Percentiles rank a stretch among this genome's conserved stretches.
Evolutionary conservation across 2,113 vertebrate genomes (phyloP).

Genomic region (Crotalus helleri): DNA sequence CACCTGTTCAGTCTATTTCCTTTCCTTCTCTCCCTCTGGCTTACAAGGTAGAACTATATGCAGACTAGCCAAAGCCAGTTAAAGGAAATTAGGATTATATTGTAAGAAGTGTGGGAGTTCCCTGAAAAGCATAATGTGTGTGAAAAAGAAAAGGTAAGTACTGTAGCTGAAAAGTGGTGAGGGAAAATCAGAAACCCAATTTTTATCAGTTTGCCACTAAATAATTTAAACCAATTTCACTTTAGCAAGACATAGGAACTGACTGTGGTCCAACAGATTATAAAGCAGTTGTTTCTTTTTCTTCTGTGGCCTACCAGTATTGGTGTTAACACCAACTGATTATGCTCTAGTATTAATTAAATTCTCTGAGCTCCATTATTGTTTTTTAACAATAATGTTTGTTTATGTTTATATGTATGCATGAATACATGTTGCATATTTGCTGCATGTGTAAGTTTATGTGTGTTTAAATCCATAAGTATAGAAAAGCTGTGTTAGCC

Average conservation of each 20-base stretch:
- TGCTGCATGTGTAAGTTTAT: not conserved
- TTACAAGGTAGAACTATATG: not conserved
- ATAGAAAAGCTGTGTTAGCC: slow-evolving; percentile 29
- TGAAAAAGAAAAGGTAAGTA: not conserved
- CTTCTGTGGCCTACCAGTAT: slow-evolving; percentile 44
- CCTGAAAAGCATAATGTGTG: not conserved
- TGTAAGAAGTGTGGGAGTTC: not conserved
- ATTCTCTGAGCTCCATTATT: not conserved
- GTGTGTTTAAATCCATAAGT: slow-evolving; percentile 16
- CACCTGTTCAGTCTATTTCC: not conserved
- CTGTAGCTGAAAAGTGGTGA: not conserved
- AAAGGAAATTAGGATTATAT: not conserved
- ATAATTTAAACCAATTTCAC: not conserved
- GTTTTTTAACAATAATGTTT: not conserved
- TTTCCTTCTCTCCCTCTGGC: too few relatives aligned
- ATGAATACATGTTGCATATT: not conserved
- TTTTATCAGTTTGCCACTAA: not conserved
- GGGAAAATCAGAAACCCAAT: not conserved
- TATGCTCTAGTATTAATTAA: slow-evolving; percentile 13
- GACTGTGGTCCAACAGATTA: slow-evolving; percentile 20
- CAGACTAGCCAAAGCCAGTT: not conserved
- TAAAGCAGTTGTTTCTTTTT: slow-evolving; percentile 20
- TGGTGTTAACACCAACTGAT: slow-evolving; percentile 22
- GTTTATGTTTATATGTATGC: slow-evolving; percentile 20
- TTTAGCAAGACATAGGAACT: not conserved